These are phyloP conservation scores for Willowsia nigromaculata DNA, from an alignment of 2,888 invertebrate species.

Conservation along the genomic window DNA sequence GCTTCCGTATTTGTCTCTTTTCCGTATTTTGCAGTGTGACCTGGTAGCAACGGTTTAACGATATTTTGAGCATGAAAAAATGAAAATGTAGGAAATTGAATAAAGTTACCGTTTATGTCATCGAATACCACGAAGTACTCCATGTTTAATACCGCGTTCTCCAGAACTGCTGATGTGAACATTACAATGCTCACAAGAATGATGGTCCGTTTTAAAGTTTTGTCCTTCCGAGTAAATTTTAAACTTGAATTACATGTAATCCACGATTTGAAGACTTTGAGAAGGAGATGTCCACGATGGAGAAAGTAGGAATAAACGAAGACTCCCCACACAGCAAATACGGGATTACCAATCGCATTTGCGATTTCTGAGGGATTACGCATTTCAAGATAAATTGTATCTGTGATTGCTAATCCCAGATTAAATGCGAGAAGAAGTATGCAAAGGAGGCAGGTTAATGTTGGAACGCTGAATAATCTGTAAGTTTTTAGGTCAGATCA, in stretches of 20 bases:
- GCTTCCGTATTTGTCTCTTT: neutral
- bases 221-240: conserved; percentile 66
- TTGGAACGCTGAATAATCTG: no score
- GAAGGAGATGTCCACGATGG: neutral
- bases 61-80: no score
- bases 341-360: neutral
- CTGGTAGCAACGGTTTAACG: no score
- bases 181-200: conserved; percentile 34
- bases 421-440: conserved; percentile 8
- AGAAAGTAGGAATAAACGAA: conserved; percentile 50
- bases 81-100: no score
- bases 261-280: conserved; percentile 69
- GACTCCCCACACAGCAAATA: conserved; percentile 17
- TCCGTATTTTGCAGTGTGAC: conserved; percentile 2
- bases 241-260: conserved; percentile 25
- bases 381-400: neutral
- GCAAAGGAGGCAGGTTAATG: no score
- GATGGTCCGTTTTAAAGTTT: conserved; percentile 63
- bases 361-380: conserved; percentile 32
- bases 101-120: conserved; percentile 21
- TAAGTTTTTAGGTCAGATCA: no score
- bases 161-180: conserved; percentile 50
- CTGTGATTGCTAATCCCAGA: neutral
- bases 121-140: conserved; percentile 56
- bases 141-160: conserved; percentile 63